Conservation (phyloP, 2,113 vertebrate genomes). For the Cyprinodon brontotheroides region DNA sequence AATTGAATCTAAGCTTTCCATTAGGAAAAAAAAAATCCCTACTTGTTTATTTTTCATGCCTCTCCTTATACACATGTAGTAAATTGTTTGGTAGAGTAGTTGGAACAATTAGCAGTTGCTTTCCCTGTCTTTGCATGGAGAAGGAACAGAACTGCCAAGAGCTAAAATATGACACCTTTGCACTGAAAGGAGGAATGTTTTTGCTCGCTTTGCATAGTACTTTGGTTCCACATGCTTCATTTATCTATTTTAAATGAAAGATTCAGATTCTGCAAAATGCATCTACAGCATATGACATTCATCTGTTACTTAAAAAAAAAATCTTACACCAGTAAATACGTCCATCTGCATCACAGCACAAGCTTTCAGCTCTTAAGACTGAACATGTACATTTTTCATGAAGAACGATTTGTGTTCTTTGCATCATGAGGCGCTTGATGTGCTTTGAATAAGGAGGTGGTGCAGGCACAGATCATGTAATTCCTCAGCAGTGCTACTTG, state of each 20-base stretch:
- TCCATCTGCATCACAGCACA: not conserved
- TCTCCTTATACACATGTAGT: conserved; percentile 12
- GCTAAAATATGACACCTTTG: conserved; percentile 38
- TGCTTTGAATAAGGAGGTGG: conserved; percentile 7
- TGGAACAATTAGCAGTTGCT: conserved; percentile 3
- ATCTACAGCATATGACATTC: not conserved
- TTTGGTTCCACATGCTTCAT: conserved; percentile 14
- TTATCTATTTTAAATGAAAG: conserved; percentile 14
- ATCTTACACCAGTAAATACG: conserved; percentile 10
- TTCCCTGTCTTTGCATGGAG: conserved; percentile 11
- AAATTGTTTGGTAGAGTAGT: not conserved
- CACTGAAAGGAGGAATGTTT: conserved; percentile 5
- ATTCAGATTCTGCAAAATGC: conserved; percentile 11
- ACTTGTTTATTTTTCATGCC: not conserved
- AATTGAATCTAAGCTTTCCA: not conserved
- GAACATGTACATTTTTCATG: not conserved
- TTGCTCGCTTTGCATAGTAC: conserved; percentile 24
- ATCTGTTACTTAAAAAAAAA: conserved; percentile 5
- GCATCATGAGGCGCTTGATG: not conserved
- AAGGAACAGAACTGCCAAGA: conserved; percentile 23
- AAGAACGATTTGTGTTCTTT: conserved; percentile 17
- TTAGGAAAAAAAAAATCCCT: not conserved
- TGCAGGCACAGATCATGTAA: conserved; percentile 27
- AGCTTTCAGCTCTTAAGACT: not conserved
- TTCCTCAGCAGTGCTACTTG: conserved; percentile 36